Evolutionary conservation across 2,888 invertebrate species (phyloP), one percentile per base, ranked within the genome.

Genomic region (Trichogramma dendrolimi): DNA sequence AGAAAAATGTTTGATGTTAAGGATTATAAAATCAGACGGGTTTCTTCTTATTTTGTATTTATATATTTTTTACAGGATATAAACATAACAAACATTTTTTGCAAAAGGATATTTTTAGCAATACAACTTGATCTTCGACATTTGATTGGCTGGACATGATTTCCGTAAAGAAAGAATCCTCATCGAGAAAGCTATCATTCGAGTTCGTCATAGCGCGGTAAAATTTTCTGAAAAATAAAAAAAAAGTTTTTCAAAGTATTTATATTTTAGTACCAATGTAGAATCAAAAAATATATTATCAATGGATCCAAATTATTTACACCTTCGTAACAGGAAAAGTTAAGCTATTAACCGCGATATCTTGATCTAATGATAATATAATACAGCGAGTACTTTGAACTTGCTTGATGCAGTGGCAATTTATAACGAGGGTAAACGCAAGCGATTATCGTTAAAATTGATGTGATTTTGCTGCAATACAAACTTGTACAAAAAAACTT

Each of bases 81-180:
- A 2, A 27, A 27, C 27, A 27, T 27, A 39, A 42, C 38, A 27
- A 46, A 56, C n/a, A 11, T 52, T 38, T 58, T n/a, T 10, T 55
- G 54, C 60, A 10, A 66, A 75, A 75, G 75, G 75, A 75, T 75
- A 75, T 75, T 68, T 71, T 72, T 55, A 75, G 54, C 14, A 53
- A 61, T 5, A 65, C 58, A 14, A 69, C 61, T 41, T 63, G 58
- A 51, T 63, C 61, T n/a, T 66, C 67, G 40, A 55, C 44, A 6
- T 67, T 57, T 14, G 61, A 63, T n/a, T 60, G 63, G 39, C 63
- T 62, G 6, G 57, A 61, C 4, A 61, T n/a, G 40, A 63, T 64
- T 10, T 60, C 61, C 1, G 56, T 39, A 4, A 61, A 58, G 42
- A 63, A 62, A 11, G 55, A 61, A 47, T 60, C 58, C 47, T 53